These are phyloP conservation scores for Sebastes minor DNA, from an alignment of 2,797 vertebrate genomes.

Conservation along the genomic window DNA sequence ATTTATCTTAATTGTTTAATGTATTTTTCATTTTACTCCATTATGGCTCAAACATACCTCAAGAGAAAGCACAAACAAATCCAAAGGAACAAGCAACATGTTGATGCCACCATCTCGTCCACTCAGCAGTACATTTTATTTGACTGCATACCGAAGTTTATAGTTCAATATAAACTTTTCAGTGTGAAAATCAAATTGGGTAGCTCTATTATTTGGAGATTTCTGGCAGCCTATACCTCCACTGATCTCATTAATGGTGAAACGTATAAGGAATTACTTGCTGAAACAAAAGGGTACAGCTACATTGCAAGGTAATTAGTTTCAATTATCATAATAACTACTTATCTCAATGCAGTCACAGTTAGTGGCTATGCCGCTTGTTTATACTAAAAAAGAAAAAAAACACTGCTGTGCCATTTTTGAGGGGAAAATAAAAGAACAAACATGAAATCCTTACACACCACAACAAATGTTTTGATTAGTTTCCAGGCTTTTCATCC, in stretches of 20 bases:
- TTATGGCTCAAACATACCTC: neutral
- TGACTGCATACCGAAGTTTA: neutral
- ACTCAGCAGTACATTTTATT: neutral
- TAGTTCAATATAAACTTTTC: neutral
- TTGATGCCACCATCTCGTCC: neutral
- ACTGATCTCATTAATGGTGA: neutral
- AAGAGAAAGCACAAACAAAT: neutral
- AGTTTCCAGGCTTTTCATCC: neutral
- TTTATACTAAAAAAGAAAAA: neutral
- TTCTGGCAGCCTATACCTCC: neutral
- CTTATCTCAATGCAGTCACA: neutral
- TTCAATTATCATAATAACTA: neutral
- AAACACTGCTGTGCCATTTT: neutral
- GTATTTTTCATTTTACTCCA: neutral
- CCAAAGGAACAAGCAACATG: neutral
- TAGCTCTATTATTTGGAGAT: neutral
- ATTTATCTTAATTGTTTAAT: neutral
- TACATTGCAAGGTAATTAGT: neutral
- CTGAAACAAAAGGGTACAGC: constrained; percentile 4
- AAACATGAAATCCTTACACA: neutral
- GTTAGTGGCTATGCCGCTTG: neutral
- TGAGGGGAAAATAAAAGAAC: neutral
- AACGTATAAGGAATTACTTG: neutral
- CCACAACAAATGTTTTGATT: neutral
- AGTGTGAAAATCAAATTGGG: neutral